Percentiles rank a stretch among this genome's conserved stretches.
phyloP scores from a whole-genome alignment of 2,888 invertebrate genomes.

The Leucoma salicis region DNA sequence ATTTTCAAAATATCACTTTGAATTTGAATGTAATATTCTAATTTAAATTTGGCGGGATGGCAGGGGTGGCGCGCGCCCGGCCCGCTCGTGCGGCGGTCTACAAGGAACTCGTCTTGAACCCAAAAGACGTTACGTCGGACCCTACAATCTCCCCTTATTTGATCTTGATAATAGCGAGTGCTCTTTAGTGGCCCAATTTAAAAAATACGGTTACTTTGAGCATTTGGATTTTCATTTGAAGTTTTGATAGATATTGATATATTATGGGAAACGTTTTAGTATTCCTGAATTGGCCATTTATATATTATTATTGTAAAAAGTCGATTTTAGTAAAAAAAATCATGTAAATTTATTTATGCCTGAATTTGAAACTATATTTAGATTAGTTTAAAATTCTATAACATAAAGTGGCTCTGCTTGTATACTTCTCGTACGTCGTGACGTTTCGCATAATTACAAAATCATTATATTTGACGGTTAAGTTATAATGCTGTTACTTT shows the following conservation, averaged over 20 bases:
- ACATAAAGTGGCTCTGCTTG: no score
- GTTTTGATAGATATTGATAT: not conserved
- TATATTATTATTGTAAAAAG: no score
- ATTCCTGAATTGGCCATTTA: no score
- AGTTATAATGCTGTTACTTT: no score
- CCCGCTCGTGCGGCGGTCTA: slow-evolving; percentile 70
- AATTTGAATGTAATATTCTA: slow-evolving; percentile 19
- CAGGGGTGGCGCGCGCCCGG: slow-evolving; percentile 52
- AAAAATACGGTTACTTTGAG: slow-evolving; percentile 4
- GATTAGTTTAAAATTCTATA: no score
- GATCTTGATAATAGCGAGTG: slow-evolving; percentile 59
- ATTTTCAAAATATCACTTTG: slow-evolving; percentile 9
- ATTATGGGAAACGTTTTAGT: no score
- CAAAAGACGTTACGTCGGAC: slow-evolving; percentile 75
- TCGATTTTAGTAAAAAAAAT: no score
- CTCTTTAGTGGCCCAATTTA: slow-evolving; percentile 50
- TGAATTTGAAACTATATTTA: no score
- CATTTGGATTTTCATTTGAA: not conserved
- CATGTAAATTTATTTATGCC: no score
- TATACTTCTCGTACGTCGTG: no score
- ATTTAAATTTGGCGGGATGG: slow-evolving; percentile 54
- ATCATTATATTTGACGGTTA: no score
- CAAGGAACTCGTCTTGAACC: slow-evolving; percentile 74
- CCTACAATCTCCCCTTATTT: slow-evolving; percentile 70
- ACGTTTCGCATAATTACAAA: no score